A percentile compares a stretch with the other conserved stretches of the same genome.
These are phyloP conservation scores for Thymelicus sylvestris DNA, from an alignment of 2,888 invertebrate genomes.

Conservation along the genomic window DNA sequence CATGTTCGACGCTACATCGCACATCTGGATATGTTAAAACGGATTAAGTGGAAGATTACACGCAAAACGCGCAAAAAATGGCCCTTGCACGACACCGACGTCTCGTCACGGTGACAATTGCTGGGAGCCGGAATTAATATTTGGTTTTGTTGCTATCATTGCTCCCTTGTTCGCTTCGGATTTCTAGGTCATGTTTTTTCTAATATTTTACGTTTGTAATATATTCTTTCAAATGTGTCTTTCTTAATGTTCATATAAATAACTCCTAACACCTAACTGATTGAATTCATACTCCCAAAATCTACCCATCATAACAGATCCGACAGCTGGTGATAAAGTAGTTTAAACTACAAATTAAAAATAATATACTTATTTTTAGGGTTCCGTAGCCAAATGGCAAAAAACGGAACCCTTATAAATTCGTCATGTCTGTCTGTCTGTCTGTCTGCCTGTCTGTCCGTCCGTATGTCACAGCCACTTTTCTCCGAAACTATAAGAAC, in stretches of 20 bases:
- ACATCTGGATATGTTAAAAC: conserved; percentile 83
- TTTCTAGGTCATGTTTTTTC: conserved; percentile 27
- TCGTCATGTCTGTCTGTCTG: no score
- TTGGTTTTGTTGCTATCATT: conserved; percentile 59
- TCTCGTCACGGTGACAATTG: conserved; percentile 79
- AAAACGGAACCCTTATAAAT: no score
- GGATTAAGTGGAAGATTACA: conserved; percentile 81
- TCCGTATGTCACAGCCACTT: no score
- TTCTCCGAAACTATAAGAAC: no score
- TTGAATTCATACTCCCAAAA: no score
- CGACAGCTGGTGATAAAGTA: no score
- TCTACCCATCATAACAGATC: no score
- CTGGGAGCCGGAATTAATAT: conserved; percentile 72
- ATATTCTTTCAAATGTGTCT: no score
- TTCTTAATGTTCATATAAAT: background rate
- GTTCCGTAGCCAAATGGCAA: no score
- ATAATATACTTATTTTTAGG: no score
- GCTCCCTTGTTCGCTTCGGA: conserved; percentile 52
- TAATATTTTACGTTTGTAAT: background rate
- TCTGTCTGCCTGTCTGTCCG: no score
- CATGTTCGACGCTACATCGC: conserved; percentile 43
- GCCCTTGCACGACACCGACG: conserved; percentile 75
- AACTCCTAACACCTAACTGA: background rate
- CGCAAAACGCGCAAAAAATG: conserved; percentile 59
- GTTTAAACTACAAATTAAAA: no score